Evolutionary conservation across 2,797 vertebrate species (phyloP), one percentile per base, ranked within the genome.

Genomic region (Crenichthys baileyi): DNA sequence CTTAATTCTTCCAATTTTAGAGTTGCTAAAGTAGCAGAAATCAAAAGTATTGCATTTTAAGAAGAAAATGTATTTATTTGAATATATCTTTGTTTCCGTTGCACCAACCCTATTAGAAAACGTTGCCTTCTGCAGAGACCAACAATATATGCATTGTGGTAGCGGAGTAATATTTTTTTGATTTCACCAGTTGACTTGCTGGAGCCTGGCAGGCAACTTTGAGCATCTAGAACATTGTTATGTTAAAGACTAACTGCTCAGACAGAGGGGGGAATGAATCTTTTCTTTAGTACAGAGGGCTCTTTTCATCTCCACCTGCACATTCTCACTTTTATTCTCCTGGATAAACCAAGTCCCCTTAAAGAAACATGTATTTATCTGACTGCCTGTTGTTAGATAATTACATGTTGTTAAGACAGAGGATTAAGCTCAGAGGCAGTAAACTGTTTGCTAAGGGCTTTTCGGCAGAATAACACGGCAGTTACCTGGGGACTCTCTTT

Each of bases 361-460:
- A 29, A 56, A 72, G 50, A 82, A 76, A 78, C 79, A 79, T 87
- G 61, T 83, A 67, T 75, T 85, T 82, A 82, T 79, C 67, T 58
- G 16, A 36, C 68, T 74, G 41, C 41, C 55, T 46, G 22, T 83
- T 83, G 58, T 81, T 31, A 31, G 31, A 31, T 31, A 31, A 31
- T 2, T 31, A 31, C 31, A 31, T 46, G 22, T 83, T 83, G 58
- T 79, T 85, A 77, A 77, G 2, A 74, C 75, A 31, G n/a, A 72
- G 70, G 76, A 81, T 87, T 75, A 81, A 73, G 24, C 20, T 50
- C 61, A 72, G 73, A 39, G 75, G 75, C 56, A 63, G 68, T 76
- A 83, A 78, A 79, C 67, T 79, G 67, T 67, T 83, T 85, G 70
- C 61, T 73, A 53, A 80, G 15, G 74, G 79, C 48, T 79, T 60